These are phyloP conservation scores for Callopanchax toddi DNA, from an alignment of 2,113 vertebrate species.

Conservation along the genomic window DNA sequence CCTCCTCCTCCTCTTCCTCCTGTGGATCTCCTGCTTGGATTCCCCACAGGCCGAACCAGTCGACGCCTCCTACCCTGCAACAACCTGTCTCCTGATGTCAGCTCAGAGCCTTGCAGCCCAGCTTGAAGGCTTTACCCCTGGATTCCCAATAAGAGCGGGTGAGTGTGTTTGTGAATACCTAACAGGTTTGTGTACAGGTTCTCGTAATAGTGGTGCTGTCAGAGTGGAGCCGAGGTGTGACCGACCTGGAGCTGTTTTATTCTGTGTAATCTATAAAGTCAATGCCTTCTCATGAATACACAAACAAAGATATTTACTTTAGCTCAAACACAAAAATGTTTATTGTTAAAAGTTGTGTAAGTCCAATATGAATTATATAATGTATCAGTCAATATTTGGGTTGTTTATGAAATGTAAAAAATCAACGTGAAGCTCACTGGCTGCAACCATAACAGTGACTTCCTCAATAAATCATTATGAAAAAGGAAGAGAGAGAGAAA, in stretches of 20 bases:
- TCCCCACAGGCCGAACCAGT: constrained; percentile 32
- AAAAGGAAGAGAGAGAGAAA: constrained; percentile 18
- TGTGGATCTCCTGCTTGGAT: constrained; percentile 25
- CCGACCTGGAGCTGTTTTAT: constrained; percentile 15
- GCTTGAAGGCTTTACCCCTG: constrained; percentile 41
- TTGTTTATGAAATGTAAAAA: too few species aligned
- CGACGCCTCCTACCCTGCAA: constrained; percentile 26
- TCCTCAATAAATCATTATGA: constrained; percentile 4
- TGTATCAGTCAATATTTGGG: too few species aligned
- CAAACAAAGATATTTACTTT: too few species aligned
- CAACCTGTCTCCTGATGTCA: constrained; percentile 52
- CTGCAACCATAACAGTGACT: background rate
- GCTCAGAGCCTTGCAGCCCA: constrained; percentile 46
- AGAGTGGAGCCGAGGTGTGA: constrained; percentile 6
- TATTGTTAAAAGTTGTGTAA: too few species aligned
- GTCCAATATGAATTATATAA: too few species aligned
- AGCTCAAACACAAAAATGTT: too few species aligned
- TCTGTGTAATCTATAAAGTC: too few species aligned
- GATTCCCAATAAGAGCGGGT: constrained; percentile 31
- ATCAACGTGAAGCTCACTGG: too few species aligned
- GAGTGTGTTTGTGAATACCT: constrained; percentile 6
- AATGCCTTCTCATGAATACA: background rate
- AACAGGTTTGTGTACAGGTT: constrained; percentile 9
- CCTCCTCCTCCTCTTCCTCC: constrained; percentile 31
- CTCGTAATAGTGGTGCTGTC: constrained; percentile 26